Percentiles rank a stretch among this genome's conserved stretches.
Evolutionary conservation across 2,113 vertebrate species (phyloP).

Genomic region (Forbesichthys papilliferus): DNA sequence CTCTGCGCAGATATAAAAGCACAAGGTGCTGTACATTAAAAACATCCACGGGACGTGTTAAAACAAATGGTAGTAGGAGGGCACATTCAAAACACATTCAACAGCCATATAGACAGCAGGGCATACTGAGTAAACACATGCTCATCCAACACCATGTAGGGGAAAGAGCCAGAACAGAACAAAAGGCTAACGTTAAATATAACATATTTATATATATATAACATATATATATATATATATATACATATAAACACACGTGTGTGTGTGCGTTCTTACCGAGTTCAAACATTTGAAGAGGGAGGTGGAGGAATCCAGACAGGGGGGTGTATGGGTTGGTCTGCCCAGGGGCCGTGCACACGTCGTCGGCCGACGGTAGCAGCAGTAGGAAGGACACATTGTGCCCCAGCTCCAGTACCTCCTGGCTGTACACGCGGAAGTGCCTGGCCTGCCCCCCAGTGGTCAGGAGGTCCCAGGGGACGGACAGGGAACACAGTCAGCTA

Average conservation of each 20-base stretch:
- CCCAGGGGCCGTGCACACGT: constrained; percentile 96
- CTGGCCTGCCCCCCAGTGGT: constrained; percentile 79
- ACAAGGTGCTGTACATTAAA: too few species aligned
- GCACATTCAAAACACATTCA: neutral
- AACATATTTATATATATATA: neutral
- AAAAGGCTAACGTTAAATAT: neutral
- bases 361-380: constrained; percentile 92
- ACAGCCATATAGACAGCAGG: neutral
- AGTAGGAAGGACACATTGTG: constrained; percentile 98
- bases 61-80: neutral
- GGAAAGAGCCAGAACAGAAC: neutral
- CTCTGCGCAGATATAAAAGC: too few species aligned
- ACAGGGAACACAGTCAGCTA: neutral
- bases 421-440: constrained; percentile 95
- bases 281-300: constrained; percentile 99
- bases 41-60: too few species aligned
- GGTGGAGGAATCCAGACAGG: constrained; percentile 94
- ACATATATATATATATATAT: neutral
- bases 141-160: too few species aligned
- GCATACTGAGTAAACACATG: neutral
- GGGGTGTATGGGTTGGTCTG: constrained; percentile 95
- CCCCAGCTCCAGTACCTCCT: constrained; percentile 97
- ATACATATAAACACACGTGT: neutral
- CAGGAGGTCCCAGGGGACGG: constrained; percentile 68
- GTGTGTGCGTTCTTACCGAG: constrained; percentile 71